phyloP scores from a whole-genome alignment of 2,113 vertebrate species.

The Calidris pugnax region DNA sequence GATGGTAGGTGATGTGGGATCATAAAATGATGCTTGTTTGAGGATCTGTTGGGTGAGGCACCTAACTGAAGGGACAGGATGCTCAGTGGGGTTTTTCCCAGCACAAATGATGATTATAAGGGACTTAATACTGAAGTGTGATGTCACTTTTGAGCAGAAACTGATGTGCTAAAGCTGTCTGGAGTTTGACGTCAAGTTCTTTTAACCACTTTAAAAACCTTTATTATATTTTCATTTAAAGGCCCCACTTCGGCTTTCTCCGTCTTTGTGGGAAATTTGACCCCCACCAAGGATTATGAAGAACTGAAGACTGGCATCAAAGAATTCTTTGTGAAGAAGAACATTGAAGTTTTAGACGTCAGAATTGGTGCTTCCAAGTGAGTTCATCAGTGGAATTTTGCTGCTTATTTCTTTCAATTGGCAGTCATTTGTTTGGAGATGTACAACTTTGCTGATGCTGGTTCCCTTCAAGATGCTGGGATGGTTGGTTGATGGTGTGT shows the following conservation, averaged over 20 bases:
- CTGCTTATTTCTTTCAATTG: neutral
- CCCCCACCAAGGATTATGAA: slow-evolving; percentile 80
- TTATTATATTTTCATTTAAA: neutral
- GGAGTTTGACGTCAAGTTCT: neutral
- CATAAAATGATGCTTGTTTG: too few relatives aligned
- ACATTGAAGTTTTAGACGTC: slow-evolving; percentile 82
- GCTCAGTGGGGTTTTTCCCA: neutral
- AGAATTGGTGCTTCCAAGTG: slow-evolving; percentile 88
- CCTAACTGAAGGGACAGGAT: neutral
- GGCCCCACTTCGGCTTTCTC: slow-evolving; percentile 75
- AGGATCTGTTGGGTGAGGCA: neutral
- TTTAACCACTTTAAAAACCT: neutral
- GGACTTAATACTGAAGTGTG: slow-evolving; percentile 88
- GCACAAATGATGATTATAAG: slow-evolving; percentile 77
- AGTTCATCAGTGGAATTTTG: slow-evolving; percentile 17
- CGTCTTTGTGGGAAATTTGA: slow-evolving; percentile 89
- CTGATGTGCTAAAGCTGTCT: slow-evolving; percentile 73
- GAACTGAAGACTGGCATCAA: slow-evolving; percentile 84
- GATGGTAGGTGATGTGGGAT: slow-evolving; percentile 31
- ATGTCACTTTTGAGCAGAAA: slow-evolving; percentile 65
- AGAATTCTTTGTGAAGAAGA: slow-evolving; percentile 90
- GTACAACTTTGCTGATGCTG: neutral
- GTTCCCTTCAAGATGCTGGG: neutral
- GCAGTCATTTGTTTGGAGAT: neutral
- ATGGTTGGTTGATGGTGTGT: neutral